These are phyloP conservation scores for Schizotus pectinicornis DNA, from an alignment of 2,888 invertebrate genomes.

Conservation along the genomic window DNA sequence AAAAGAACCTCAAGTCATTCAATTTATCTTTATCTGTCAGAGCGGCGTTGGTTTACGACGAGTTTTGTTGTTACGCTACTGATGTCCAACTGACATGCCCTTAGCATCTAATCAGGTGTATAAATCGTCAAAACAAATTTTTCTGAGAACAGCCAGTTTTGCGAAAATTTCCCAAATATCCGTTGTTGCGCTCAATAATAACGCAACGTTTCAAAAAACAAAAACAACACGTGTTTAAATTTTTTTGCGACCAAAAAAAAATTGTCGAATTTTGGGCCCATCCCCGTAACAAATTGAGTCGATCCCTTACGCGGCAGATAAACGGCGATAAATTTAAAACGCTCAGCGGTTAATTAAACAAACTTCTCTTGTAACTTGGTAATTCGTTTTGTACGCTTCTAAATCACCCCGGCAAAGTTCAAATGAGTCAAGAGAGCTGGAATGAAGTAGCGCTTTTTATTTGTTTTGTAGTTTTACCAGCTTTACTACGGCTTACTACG, in stretches of 20 bases:
- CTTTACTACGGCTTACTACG: constrained; percentile 58
- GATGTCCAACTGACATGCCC: too few species aligned
- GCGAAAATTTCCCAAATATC: too few species aligned
- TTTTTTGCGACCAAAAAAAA: too few species aligned
- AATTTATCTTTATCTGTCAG: constrained; percentile 28
- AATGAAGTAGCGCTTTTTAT: constrained; percentile 57
- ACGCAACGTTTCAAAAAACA: too few species aligned
- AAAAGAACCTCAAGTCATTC: constrained; percentile 31
- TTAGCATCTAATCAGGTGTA: too few species aligned
- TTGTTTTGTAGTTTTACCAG: constrained; percentile 60
- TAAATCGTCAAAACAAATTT: too few species aligned
- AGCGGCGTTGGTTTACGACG: constrained; percentile 20
- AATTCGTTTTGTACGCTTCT: constrained; percentile 31
- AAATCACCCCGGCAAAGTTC: constrained; percentile 33
- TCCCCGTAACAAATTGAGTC: too few species aligned
- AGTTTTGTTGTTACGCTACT: constrained; percentile 11
- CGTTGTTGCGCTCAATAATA: too few species aligned
- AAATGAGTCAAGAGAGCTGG: constrained; percentile 43
- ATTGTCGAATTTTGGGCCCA: too few species aligned
- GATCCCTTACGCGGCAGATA: constrained; percentile 1
- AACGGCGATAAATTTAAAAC: constrained; percentile 27
- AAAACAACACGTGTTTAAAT: too few species aligned
- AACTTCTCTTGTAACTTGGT: constrained; percentile 23
- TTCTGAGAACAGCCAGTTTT: too few species aligned
- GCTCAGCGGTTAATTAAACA: constrained; percentile 29